Evolutionary conservation across 2,113 vertebrate species (phyloP).

Genomic region (Chascanopsetta lugubris): DNA sequence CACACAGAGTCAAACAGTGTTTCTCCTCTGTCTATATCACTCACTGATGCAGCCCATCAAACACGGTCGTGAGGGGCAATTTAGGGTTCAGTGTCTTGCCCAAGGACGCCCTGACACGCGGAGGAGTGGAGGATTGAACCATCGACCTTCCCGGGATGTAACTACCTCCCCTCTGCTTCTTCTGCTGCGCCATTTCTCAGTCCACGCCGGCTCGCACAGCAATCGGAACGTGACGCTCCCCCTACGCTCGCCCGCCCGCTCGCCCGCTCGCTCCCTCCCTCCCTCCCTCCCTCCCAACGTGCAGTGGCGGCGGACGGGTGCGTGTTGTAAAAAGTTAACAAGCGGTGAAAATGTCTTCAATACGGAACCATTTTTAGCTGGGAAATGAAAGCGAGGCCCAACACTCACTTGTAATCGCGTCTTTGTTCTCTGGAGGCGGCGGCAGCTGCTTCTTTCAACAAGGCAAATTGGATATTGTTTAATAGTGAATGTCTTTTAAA

Average conservation of each 20-base stretch:
- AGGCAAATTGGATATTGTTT: neutral
- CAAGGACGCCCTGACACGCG: neutral
- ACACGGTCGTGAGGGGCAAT: neutral
- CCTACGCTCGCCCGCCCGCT: too few relatives aligned
- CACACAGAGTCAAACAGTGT: neutral
- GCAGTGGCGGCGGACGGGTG: constrained; percentile 9
- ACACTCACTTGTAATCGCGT: constrained; percentile 13
- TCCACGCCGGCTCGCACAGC: constrained; percentile 17
- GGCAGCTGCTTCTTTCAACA: neutral
- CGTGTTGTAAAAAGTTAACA: constrained; percentile 21
- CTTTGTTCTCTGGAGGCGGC: constrained; percentile 17
- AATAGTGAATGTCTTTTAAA: constrained; percentile 7
- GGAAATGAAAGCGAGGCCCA: constrained; percentile 29
- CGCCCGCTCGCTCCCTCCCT: too few relatives aligned
- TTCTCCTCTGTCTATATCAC: too few relatives aligned
- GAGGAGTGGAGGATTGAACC: neutral
- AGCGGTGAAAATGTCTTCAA: constrained; percentile 26
- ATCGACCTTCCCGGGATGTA: neutral
- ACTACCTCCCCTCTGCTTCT: neutral
- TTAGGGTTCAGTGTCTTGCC: constrained; percentile 4
- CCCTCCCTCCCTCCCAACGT: too few relatives aligned
- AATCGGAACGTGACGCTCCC: constrained; percentile 5
- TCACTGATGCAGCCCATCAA: neutral
- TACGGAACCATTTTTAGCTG: constrained; percentile 25
- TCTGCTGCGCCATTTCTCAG: neutral